Evolutionary conservation across 1,140 invertebrate genomes (phyloP).

Genomic region (Drosophila ananassae): DNA sequence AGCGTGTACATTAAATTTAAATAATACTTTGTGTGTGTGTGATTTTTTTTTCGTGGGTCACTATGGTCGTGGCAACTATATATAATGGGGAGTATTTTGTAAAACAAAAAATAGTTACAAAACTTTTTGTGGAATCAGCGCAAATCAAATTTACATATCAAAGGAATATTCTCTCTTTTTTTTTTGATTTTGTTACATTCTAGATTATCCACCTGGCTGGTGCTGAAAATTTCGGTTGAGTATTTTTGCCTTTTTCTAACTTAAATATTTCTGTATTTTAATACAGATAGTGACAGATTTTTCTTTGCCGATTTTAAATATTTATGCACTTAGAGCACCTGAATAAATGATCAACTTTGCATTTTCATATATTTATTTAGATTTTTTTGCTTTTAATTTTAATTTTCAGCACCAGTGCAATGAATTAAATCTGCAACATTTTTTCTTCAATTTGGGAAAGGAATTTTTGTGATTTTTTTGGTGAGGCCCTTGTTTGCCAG

Average conservation of each 20-base stretch:
- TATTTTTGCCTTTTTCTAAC: constrained; percentile 11
- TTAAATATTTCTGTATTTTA: background rate
- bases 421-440: constrained; percentile 33
- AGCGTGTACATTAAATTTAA: constrained; percentile 67
- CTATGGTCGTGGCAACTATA: constrained; percentile 29
- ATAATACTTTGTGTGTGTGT: constrained; percentile 73
- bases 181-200: constrained; percentile 29
- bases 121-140: constrained; percentile 64
- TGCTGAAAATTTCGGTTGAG: constrained; percentile 27
- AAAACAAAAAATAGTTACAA: constrained; percentile 40
- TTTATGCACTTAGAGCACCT: too few relatives aligned
- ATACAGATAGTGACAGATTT: too few relatives aligned
- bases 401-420: constrained; percentile 46
- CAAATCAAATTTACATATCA: constrained; percentile 67
- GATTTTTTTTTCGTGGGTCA: constrained; percentile 2
- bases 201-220: constrained; percentile 30
- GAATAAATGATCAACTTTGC: too few relatives aligned
- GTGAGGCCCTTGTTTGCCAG: background rate
- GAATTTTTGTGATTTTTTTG: constrained; percentile 45
- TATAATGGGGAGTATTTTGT: constrained; percentile 67
- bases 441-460: constrained; percentile 43
- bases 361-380: background rate
- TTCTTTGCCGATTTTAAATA: too few relatives aligned
- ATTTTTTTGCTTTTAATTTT: background rate
- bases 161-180: constrained; percentile 56